Percentiles rank a stretch among this genome's conserved stretches.
These are phyloP conservation scores for Anthopleura xanthogrammica DNA, from an alignment of 92 coral and sea anemone genomes.

Conservation along the genomic window DNA sequence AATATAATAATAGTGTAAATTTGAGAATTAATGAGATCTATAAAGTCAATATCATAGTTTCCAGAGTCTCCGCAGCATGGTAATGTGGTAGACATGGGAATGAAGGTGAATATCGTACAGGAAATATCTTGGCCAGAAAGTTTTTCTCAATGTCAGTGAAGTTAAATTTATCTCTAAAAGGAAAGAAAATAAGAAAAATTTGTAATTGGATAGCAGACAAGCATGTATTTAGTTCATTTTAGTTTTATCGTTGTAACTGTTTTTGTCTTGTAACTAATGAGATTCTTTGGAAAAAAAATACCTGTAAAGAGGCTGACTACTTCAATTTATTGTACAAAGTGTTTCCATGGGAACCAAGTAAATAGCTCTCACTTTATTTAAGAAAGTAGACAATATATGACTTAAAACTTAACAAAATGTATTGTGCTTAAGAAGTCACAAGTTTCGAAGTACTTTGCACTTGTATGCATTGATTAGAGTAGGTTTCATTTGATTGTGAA, in stretches of 20 bases:
- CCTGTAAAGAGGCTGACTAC: background rate
- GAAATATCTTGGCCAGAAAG: background rate
- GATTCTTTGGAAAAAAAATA: background rate
- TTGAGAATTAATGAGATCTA: background rate
- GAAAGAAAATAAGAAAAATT: background rate
- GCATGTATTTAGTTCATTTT: background rate
- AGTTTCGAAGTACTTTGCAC: no score
- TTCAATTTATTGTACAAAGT: background rate
- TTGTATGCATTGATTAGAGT: no score
- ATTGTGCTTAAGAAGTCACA: background rate
- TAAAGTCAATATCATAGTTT: background rate
- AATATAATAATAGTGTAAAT: background rate
- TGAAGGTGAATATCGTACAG: background rate
- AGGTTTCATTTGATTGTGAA: no score
- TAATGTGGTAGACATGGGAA: no score
- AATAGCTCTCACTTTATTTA: conserved; percentile 1
- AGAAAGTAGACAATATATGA: background rate
- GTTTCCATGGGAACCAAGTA: background rate
- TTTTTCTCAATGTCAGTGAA: background rate
- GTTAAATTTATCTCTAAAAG: background rate
- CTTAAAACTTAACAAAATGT: background rate
- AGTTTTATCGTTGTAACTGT: background rate
- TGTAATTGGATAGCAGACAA: background rate
- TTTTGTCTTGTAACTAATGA: background rate
- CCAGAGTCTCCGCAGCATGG: background rate